Percentiles rank a stretch among this genome's conserved stretches.
Conservation (phyloP, 2,888 invertebrate species). For the Drosophila anomalata region DNA sequence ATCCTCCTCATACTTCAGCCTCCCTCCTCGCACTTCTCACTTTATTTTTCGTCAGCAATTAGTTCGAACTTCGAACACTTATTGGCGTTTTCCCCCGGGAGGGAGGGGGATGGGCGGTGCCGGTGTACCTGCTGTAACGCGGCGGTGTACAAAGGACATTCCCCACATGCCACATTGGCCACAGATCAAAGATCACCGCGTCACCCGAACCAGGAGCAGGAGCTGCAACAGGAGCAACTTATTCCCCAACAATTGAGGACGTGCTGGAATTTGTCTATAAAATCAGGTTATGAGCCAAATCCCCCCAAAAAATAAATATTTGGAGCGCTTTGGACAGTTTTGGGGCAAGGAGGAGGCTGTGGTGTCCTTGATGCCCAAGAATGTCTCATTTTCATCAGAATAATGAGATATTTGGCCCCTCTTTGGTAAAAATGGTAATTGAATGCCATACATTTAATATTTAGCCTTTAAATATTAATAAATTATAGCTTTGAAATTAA, state of each 20-base stretch:
- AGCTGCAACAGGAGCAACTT: slow-evolving; percentile 30
- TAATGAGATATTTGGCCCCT: slow-evolving; percentile 19
- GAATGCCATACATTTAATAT: not conserved
- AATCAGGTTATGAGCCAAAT: slow-evolving; percentile 62
- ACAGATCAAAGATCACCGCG: slow-evolving; percentile 77
- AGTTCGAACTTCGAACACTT: slow-evolving; percentile 75
- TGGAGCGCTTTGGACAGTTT: slow-evolving; percentile 52
- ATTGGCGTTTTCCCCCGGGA: slow-evolving; percentile 67
- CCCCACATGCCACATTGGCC: slow-evolving; percentile 56
- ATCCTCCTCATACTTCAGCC: slow-evolving; percentile 9
- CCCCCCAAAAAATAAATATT: slow-evolving; percentile 43
- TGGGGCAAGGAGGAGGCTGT: slow-evolving; percentile 36
- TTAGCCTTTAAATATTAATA: not conserved
- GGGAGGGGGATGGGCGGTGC: slow-evolving; percentile 10
- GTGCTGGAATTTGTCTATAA: slow-evolving; percentile 71
- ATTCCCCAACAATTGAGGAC: slow-evolving; percentile 60
- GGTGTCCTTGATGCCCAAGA: slow-evolving; percentile 46
- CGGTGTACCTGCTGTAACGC: slow-evolving; percentile 64
- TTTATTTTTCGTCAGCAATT: slow-evolving; percentile 67
- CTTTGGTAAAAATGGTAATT: not conserved
- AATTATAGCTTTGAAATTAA: not conserved
- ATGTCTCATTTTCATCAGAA: slow-evolving; percentile 1
- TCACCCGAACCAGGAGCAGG: slow-evolving; percentile 64
- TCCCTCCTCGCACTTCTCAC: slow-evolving; percentile 12
- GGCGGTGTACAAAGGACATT: slow-evolving; percentile 78